Conservation (phyloP, 2,797 vertebrate species). For the Sebastes oblongus region DNA sequence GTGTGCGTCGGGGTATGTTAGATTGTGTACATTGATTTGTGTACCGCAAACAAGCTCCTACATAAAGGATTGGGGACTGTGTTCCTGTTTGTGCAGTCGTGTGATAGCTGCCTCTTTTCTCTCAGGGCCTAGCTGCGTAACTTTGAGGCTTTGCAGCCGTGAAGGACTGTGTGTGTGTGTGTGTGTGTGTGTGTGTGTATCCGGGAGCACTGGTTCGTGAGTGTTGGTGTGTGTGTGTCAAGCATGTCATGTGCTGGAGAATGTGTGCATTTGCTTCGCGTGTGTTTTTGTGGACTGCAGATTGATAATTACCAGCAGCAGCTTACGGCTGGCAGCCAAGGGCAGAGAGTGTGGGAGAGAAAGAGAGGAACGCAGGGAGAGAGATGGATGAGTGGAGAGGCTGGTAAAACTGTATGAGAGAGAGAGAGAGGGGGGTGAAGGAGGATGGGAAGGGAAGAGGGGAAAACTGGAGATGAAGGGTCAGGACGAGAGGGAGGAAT, state of each 20-base stretch:
- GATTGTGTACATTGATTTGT: slow-evolving; percentile 72
- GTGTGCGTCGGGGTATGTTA: slow-evolving; percentile 37
- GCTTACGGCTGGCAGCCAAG: slow-evolving; percentile 51
- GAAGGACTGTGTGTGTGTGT: slow-evolving; percentile 38
- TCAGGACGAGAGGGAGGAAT: slow-evolving; percentile 42
- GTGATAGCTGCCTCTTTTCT: slow-evolving; percentile 59
- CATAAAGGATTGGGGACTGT: slow-evolving; percentile 52
- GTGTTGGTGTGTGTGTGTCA: not conserved
- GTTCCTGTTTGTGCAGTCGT: slow-evolving; percentile 61
- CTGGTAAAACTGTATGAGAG: not conserved
- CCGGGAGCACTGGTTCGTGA: not conserved
- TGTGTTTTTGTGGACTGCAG: slow-evolving; percentile 52
- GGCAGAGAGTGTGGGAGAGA: slow-evolving; percentile 30
- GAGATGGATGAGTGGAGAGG: slow-evolving; percentile 22
- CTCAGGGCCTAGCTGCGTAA: slow-evolving; percentile 36
- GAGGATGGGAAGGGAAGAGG: slow-evolving; percentile 8
- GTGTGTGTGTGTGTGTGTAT: not conserved
- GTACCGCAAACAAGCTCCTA: slow-evolving; percentile 63
- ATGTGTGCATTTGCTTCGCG: slow-evolving; percentile 36
- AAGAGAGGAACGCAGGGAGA: not conserved
- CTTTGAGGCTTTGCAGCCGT: slow-evolving; percentile 47
- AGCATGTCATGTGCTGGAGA: slow-evolving; percentile 13
- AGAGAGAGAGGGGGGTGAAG: not conserved
- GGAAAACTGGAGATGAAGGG: slow-evolving; percentile 32
- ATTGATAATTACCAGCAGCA: slow-evolving; percentile 69